Evolutionary conservation across 2,797 vertebrate genomes (phyloP), one percentile per base, ranked within the genome.

Genomic region (Sandelia bainsii): DNA sequence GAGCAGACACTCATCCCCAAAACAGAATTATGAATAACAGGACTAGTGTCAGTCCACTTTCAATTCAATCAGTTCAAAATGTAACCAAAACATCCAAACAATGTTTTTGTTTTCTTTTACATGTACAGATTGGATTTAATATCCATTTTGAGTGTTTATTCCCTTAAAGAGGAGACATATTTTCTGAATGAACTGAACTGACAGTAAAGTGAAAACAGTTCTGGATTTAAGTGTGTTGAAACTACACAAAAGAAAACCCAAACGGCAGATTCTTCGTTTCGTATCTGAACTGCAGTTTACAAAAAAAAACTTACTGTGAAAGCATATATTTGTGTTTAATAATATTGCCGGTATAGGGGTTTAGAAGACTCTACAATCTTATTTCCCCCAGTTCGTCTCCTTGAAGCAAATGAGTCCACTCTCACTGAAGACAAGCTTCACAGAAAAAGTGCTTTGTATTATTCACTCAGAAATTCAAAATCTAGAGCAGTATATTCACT

Each of bases 381-480:
- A 52, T 50, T 45, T 53, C 60, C 72, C 74, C 66, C 23, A 62
- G 65, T 61, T 70, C 37, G 79, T 79, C 79, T 80, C 75, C 68
- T 83, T 12, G 51, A 80, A 74, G 71, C 74, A 73, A 84, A 83
- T 46, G 19, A 80, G 67, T 81, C 73, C 51, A 69, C 65, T 56
- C 75, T 46, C 60, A 64, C 72, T 59, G 69, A 75, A 80, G 75
- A 71, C 52, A 3, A 66, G 25, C 68, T 87, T 86, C 79, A 82
- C 71, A 77, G 81, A 82, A 88, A 92, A 92, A 93, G 91, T 92
- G 90, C 91, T 89, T 89, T 56, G 84, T 83, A 85, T 83, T 82
- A 82, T 91, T 87, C 81, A 85, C 84, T 83, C 76, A 14, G 80
- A 82, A 84, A 82, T 79, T 88, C 56, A 82, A 87, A 82, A 85